phyloP scores from a whole-genome alignment of 2,888 invertebrate genomes.

The Lasioglossum oenotherae region DNA sequence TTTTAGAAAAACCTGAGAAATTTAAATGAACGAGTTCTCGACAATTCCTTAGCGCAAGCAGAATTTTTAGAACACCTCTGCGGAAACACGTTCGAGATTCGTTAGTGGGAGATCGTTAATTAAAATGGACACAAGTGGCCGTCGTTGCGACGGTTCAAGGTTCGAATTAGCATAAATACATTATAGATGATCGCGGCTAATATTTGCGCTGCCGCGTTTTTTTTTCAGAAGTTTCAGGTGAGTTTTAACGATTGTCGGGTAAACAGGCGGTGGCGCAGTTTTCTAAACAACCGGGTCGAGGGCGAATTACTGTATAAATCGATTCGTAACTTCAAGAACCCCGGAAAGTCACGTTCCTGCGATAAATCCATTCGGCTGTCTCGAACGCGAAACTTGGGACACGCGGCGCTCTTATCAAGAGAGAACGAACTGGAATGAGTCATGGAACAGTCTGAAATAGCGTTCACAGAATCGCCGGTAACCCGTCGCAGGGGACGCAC shows the following conservation, averaged over 20 bases:
- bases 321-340: conserved; percentile 4
- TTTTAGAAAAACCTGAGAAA: background rate
- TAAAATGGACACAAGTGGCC: background rate
- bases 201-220: background rate
- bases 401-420: conserved; percentile 16
- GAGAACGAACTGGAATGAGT: conserved; percentile 19
- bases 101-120: background rate
- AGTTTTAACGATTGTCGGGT: background rate
- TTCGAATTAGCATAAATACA: background rate
- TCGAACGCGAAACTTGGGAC: conserved; percentile 22
- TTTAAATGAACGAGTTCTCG: background rate
- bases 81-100: background rate
- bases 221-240: background rate
- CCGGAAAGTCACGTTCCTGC: conserved; percentile 17
- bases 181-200: background rate
- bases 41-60: background rate
- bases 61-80: background rate
- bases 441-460: conserved; percentile 22
- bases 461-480: conserved; percentile 14
- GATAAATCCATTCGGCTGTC: conserved; percentile 16
- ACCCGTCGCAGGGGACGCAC: background rate
- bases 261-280: background rate
- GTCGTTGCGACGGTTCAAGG: background rate
- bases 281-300: background rate
- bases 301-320: background rate